These are phyloP conservation scores for Rhadinocentrus ornatus DNA, from an alignment of 2,797 vertebrate genomes.

Conservation along the genomic window DNA sequence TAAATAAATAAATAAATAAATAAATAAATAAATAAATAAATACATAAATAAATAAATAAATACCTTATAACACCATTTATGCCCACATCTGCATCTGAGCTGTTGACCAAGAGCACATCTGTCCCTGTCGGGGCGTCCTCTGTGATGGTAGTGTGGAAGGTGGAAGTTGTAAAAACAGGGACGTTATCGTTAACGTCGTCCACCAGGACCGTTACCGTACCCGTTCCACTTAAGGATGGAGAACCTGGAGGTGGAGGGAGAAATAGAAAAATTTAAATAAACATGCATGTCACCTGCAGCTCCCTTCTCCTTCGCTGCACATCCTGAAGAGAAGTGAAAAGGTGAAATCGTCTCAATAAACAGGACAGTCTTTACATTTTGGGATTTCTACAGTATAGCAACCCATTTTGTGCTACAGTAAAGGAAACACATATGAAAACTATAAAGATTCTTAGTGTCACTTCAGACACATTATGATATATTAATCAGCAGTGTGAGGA, in stretches of 20 bases:
- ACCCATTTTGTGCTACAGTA: constrained; percentile 13
- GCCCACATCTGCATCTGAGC: constrained; percentile 91
- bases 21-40: too few species aligned
- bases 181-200: constrained; percentile 95
- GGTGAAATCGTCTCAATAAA: background rate
- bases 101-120: constrained; percentile 92
- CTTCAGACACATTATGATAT: constrained; percentile 27
- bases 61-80: constrained; percentile 94
- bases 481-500: constrained; percentile 34
- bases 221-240: constrained; percentile 92
- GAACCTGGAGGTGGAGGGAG: constrained; percentile 80
- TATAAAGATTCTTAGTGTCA: constrained; percentile 13
- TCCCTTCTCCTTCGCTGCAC: background rate
- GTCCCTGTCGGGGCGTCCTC: constrained; percentile 94
- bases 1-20: too few species aligned
- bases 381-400: constrained; percentile 10
- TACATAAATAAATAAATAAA: background rate
- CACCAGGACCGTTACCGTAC: constrained; percentile 89
- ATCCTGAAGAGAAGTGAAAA: constrained; percentile 6
- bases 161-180: constrained; percentile 87
- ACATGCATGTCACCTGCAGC: constrained; percentile 7
- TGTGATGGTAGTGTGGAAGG: constrained; percentile 88
- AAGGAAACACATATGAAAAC: constrained; percentile 14
- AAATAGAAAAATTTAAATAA: background rate
- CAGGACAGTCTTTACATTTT: constrained; percentile 15